Evolutionary conservation across 2,797 vertebrate species (phyloP).

Genomic region (Calcarius lapponicus): DNA sequence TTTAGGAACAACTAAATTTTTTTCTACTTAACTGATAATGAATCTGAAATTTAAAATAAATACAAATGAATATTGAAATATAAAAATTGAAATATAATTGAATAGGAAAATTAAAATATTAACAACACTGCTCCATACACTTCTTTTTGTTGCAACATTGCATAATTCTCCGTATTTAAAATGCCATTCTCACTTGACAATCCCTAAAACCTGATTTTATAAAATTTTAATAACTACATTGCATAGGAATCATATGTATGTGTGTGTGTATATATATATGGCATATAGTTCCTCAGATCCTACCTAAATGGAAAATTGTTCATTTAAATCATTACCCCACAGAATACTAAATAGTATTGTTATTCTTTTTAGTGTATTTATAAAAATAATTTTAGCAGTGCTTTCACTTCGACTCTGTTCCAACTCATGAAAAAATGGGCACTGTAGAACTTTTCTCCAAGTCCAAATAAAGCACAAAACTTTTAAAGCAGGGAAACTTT

Average conservation of each 20-base stretch:
- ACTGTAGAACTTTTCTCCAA: neutral
- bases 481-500: neutral
- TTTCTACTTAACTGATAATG: accelerated
- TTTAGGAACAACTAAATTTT: neutral
- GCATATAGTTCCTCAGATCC: neutral
- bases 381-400: neutral
- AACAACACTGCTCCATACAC: neutral
- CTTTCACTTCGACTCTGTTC: neutral
- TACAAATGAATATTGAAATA: neutral
- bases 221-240: neutral
- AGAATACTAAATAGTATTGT: neutral
- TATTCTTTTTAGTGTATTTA: neutral
- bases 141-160: neutral
- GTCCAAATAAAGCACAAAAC: neutral
- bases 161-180: neutral
- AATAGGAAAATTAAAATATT: neutral
- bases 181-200: neutral
- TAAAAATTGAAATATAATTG: neutral
- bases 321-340: neutral
- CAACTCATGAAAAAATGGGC: neutral
- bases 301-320: neutral
- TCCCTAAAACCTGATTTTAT: neutral
- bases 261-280: neutral
- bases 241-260: neutral
- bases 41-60: neutral